Conservation (phyloP, 2,113 vertebrate genomes). For the Heterotis niloticus region DNA sequence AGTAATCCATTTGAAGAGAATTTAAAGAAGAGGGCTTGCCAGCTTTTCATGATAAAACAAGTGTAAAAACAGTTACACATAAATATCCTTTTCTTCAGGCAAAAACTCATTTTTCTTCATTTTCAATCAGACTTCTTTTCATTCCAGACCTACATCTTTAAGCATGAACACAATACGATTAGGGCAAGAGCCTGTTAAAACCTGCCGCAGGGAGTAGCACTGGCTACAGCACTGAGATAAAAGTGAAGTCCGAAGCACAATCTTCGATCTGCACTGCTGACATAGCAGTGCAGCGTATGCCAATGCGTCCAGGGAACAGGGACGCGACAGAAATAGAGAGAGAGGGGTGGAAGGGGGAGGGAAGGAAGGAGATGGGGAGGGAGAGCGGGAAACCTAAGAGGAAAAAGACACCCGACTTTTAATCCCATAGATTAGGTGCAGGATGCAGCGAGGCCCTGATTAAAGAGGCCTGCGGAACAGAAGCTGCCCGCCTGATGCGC, state of each 20-base stretch:
- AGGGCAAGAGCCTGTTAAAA: neutral
- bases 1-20: too few relatives aligned
- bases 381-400: neutral
- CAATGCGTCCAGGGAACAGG: neutral
- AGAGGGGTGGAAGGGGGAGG: neutral
- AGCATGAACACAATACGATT: neutral
- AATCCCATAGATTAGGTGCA: neutral
- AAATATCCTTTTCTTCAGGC: neutral
- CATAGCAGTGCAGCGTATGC: neutral
- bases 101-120: neutral
- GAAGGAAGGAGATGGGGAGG: neutral
- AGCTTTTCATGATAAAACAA: neutral
- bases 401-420: neutral
- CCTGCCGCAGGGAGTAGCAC: neutral
- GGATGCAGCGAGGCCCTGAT: constrained; percentile 23
- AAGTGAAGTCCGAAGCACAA: neutral
- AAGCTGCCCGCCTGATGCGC: neutral
- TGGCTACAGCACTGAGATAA: neutral
- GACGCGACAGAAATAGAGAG: neutral
- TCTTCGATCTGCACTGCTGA: neutral
- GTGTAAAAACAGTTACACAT: neutral
- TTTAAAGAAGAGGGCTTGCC: too few relatives aligned
- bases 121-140: neutral
- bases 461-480: neutral
- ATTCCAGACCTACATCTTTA: neutral